phyloP scores from a whole-genome alignment of 1,140 invertebrate species.

The Luehdorfia chinensis region DNA sequence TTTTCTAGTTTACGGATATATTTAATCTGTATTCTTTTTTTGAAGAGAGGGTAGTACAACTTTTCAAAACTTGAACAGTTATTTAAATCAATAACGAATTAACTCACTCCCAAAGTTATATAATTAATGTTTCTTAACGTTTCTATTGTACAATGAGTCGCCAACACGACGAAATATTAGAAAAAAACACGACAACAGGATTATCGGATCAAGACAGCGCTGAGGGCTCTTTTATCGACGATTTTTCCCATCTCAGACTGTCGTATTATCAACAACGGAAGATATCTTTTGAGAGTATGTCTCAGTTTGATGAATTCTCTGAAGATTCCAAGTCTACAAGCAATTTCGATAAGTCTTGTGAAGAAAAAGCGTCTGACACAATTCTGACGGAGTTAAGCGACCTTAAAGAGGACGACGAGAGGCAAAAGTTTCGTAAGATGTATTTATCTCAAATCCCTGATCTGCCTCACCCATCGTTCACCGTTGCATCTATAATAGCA shows the following conservation, averaged over 20 bases:
- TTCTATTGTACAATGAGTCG: conserved; percentile 21
- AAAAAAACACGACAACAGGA: conserved; percentile 19
- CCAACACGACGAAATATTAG: conserved; percentile 14
- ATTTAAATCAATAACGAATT: no score
- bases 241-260: conserved; percentile 52
- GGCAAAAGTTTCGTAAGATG: conserved; percentile 33
- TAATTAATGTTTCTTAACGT: no score
- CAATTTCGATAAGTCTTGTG: background rate
- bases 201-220: conserved; percentile 18
- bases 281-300: conserved; percentile 1
- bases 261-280: conserved; percentile 47
- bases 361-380: conserved; percentile 23
- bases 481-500: conserved; percentile 47
- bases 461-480: conserved; percentile 46
- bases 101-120: no score
- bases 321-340: background rate
- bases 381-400: conserved; percentile 21
- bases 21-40: no score
- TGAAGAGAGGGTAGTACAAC: no score
- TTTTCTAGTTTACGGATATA: no score
- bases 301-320: conserved; percentile 9
- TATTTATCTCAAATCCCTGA: conserved; percentile 52
- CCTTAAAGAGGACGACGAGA: conserved; percentile 19
- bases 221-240: conserved; percentile 44
- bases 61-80: no score